Evolutionary conservation across 2,888 invertebrate genomes (phyloP).

Genomic region (Himalopsyche japonica): DNA sequence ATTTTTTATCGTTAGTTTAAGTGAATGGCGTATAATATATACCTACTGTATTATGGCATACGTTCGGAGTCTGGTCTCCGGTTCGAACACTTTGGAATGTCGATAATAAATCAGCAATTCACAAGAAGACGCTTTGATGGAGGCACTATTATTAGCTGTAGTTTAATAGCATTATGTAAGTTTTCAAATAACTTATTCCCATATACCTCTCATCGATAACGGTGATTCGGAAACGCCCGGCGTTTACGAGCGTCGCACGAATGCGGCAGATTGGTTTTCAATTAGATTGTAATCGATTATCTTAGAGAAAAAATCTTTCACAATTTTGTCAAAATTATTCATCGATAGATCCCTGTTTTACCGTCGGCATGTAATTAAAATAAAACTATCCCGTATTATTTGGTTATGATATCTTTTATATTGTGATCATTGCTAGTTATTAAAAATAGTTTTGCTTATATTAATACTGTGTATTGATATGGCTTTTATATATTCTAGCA

Average conservation of each 20-base stretch:
- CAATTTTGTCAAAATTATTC: conserved; percentile 1
- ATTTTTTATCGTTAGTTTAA: background rate
- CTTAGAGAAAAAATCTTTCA: background rate
- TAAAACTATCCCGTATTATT: background rate
- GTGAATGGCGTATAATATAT: background rate
- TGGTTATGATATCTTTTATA: background rate
- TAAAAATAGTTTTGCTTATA: conserved; percentile 9
- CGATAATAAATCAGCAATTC: background rate
- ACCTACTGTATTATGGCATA: background rate
- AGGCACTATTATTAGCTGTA: background rate
- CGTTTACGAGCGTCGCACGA: background rate
- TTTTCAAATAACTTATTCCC: conserved; percentile 1
- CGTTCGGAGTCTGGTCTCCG: background rate
- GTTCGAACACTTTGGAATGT: background rate
- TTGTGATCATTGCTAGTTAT: background rate
- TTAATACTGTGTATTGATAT: conserved; percentile 17
- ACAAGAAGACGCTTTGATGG: background rate
- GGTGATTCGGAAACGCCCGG: background rate
- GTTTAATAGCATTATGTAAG: background rate
- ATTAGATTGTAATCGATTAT: conserved; percentile 1
- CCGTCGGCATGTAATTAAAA: background rate
- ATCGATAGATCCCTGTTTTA: background rate
- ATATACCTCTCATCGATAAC: background rate
- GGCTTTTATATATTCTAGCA: background rate
- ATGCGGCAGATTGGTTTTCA: background rate